phyloP scores from a whole-genome alignment of 2,797 vertebrate genomes.

The Micrastur ruficollis region DNA sequence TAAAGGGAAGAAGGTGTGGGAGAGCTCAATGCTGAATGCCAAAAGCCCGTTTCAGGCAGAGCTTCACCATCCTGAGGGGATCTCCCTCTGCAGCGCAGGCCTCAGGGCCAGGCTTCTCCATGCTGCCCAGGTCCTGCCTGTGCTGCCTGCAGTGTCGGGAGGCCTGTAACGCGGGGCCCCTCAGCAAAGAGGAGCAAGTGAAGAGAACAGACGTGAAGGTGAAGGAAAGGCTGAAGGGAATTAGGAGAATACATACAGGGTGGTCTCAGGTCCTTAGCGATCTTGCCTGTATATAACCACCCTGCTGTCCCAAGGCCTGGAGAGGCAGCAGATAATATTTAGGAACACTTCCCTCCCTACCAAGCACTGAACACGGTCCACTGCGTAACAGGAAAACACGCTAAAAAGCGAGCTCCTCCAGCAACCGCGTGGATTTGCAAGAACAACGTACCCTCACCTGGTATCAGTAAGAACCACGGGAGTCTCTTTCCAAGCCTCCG shows the following conservation, averaged over 20 bases:
- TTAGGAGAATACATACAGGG: neutral
- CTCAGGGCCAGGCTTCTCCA: neutral
- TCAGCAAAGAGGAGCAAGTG: neutral
- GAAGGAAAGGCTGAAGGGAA: neutral
- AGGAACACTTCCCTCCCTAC: neutral
- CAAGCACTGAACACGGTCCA: neutral
- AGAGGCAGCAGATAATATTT: neutral
- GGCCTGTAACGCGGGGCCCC: neutral
- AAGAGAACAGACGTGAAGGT: neutral
- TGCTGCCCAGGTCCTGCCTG: neutral
- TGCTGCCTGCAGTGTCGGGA: rapidly evolving
- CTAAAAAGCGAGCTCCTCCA: neutral
- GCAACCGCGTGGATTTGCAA: neutral
- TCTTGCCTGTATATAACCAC: neutral
- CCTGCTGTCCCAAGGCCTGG: neutral
- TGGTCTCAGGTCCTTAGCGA: neutral
- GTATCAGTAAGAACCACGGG: neutral
- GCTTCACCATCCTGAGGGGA: neutral
- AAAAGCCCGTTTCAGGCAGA: neutral
- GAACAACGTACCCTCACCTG: neutral
- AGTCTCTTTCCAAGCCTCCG: neutral
- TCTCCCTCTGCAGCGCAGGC: neutral
- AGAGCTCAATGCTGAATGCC: neutral
- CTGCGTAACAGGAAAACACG: neutral
- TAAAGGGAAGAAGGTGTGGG: neutral